Conservation (phyloP, 2,797 vertebrate species). For the Remorina albescens region DNA sequence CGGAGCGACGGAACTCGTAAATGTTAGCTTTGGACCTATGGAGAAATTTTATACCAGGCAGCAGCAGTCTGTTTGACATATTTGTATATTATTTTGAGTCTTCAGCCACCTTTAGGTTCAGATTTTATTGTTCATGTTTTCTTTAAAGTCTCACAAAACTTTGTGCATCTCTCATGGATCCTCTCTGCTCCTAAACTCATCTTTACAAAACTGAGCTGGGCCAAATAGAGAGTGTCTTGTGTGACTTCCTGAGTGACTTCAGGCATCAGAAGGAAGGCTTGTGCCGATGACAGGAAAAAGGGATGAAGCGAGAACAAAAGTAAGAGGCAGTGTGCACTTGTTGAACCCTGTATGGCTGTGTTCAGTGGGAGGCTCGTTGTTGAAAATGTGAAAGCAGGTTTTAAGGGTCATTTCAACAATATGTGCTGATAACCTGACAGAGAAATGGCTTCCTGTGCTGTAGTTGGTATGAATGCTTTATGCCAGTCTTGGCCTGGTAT, state of each 20-base stretch:
- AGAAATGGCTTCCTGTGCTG: neutral
- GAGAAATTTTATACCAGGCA: constrained; percentile 1
- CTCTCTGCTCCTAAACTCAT: constrained; percentile 36
- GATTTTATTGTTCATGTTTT: constrained; percentile 12
- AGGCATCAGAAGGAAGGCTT: no score
- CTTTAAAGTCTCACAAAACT: neutral
- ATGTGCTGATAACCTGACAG: neutral
- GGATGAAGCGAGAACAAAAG: neutral
- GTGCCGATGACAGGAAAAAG: neutral
- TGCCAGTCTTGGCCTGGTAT: neutral
- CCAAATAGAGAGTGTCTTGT: constrained; percentile 37
- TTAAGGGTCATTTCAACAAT: neutral
- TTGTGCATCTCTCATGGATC: constrained; percentile 18
- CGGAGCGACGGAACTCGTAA: constrained; percentile 9
- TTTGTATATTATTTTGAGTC: neutral
- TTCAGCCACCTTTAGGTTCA: constrained; percentile 9
- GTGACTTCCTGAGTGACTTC: constrained; percentile 25
- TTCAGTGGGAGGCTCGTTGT: neutral
- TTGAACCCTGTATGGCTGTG: neutral
- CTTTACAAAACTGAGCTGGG: constrained; percentile 45
- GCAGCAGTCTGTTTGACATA: neutral
- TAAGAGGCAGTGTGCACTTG: neutral
- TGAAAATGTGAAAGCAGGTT: neutral
- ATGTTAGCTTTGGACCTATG: constrained; percentile 1
- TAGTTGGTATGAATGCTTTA: neutral